Percentiles rank a stretch among this genome's conserved stretches.
These are phyloP conservation scores for Zeus faber DNA, from an alignment of 2,113 vertebrate genomes.

Conservation along the genomic window DNA sequence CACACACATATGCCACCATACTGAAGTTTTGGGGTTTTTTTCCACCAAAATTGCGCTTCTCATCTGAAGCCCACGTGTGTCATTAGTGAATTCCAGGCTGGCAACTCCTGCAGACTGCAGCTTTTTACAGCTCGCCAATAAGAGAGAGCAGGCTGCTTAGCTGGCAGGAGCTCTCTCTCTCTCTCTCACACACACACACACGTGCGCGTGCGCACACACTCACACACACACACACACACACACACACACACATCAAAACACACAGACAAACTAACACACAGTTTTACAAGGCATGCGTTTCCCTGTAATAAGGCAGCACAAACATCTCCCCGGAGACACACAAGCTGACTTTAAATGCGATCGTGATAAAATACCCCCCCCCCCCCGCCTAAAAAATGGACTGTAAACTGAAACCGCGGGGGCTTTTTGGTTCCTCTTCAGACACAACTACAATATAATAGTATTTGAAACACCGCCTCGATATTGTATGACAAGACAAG, in stretches of 20 bases:
- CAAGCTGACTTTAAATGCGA: too few relatives aligned
- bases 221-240: slow-evolving; percentile 10
- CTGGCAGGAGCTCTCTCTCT: slow-evolving; percentile 40
- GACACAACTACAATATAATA: too few relatives aligned
- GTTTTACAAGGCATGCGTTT: slow-evolving; percentile 61
- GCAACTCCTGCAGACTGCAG: slow-evolving; percentile 68
- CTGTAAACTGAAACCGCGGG: too few relatives aligned
- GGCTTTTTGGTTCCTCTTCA: too few relatives aligned
- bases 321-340: too few relatives aligned
- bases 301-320: slow-evolving; percentile 69
- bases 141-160: slow-evolving; percentile 49
- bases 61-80: slow-evolving; percentile 73
- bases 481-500: too few relatives aligned
- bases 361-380: too few relatives aligned
- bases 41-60: slow-evolving; percentile 58
- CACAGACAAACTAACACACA: slow-evolving; percentile 20
- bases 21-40: slow-evolving; percentile 4
- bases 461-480: too few relatives aligned
- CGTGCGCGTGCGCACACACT: not conserved
- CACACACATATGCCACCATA: slow-evolving; percentile 24
- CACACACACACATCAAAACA: slow-evolving; percentile 15
- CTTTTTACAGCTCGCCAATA: slow-evolving; percentile 66
- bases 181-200: slow-evolving; percentile 19
- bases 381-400: too few relatives aligned
- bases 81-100: slow-evolving; percentile 76